Base-by-base conservation (phyloP, 2,888 invertebrate species). In the Caenorhabditis sp. region DNA sequence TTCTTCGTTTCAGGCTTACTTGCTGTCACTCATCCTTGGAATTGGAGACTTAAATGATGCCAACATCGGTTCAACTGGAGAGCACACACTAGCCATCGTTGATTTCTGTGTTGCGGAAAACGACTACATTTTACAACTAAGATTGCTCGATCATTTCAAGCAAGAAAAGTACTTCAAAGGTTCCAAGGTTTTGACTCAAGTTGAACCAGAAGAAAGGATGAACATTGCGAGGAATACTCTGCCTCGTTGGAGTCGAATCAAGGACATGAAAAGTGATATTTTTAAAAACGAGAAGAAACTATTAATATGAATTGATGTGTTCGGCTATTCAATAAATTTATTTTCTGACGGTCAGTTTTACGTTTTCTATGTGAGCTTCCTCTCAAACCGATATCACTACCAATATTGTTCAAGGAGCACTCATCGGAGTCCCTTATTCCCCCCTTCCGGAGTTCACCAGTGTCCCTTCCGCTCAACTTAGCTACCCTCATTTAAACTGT, bases 1-100 rank as follows among this genome's bases (percentile, higher is more conserved):
- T n/a, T n/a, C n/a, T n/a, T n/a, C 84, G 76, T 81, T 84, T 81
- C 58, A 81, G 84, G 77, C 73, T 76, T 84, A 81, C 63, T 63
- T 84, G 63, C 81, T 84, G 19, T 76, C 68, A 35, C 80, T 84
- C 41, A 81, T 84, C 49, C 77, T 81, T 82, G 84, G 84, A 35
- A 77, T 84, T 68, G 73, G 81, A 61, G 84, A 84, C 73, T 73
- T 84, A 66, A 56, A 82, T 68, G 72, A 82, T 38, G 81, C 81
- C 68, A 82, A 84, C 81, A 68, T 82, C 69, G 81, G 84, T 47
- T 77, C 75, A 77, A 84, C 72, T 63, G 59, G 73, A 44, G 77
- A 74, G 69, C 76, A 81, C 64, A 28, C 80, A 72, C 81, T 84
- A 16, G 81, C 84, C 44, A 84, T 84, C 58, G 66, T 84, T 59